Evolutionary conservation across 1,140 invertebrate species (phyloP), one percentile per base, ranked within the genome.

Genomic region (Doryteuthis pealeii): DNA sequence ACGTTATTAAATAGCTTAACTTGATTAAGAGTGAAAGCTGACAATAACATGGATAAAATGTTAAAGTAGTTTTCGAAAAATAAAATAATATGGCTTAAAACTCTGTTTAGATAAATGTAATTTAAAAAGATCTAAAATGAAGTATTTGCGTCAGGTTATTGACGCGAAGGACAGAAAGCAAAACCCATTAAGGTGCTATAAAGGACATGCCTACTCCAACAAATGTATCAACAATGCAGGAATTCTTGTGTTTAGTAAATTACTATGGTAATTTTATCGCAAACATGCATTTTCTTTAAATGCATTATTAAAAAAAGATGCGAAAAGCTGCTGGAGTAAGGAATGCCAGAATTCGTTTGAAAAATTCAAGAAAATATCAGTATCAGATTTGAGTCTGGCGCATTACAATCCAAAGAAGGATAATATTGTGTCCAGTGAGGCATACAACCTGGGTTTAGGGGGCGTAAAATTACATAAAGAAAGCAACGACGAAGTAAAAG

Each of bases 241-340:
- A 74, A 31, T 80, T 82, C 43, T 40, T 83, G 5, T 79, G 81
- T 3, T 58, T 79, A 28, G 73, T 79, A 14, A 80, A 80, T 18
- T 79, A 79, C 68, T 71, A 49, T 22, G 28, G 33, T 32, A 73
- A 32, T 45, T 77, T 70, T 43, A 33, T 77, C 5, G 70, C 75
- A 3, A 66, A 73, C 26, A 66, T 77, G 40, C 31, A 71, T n/a
- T 67, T 30, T 71, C 76, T 26, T 58, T 77, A n/a, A 35, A 72
- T 32, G 43, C 70, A 43, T 45, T 77, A 18, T 66, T 78, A 22
- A 69, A 69, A 28, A 75, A 72, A 40, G 35, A 77, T 28, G 32
- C 75, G 28, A 70, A 43, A 40, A 5, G 10, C 4, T 10, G 35
- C 35, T 5, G 35, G 35, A 40, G 4, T 3, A 3, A 40, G 10